Conservation (phyloP, 2,888 invertebrate genomes). For the Euphydryas editha region DNA sequence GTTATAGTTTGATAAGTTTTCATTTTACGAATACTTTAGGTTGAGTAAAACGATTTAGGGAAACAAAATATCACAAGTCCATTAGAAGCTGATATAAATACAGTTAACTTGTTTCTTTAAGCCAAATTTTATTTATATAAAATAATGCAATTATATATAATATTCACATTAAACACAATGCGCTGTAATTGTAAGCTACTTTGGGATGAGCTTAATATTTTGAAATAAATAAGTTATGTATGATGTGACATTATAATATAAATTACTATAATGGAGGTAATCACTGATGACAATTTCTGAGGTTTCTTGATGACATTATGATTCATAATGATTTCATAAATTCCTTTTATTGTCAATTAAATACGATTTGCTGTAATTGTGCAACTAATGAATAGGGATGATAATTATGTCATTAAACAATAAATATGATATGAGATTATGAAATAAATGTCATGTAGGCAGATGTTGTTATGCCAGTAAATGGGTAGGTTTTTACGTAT, state of each 20-base stretch:
- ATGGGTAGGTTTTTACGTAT: too few relatives aligned
- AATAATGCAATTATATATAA: neutral
- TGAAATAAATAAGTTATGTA: neutral
- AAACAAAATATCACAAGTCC: neutral
- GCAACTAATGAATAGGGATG: too few relatives aligned
- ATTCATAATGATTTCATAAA: too few relatives aligned
- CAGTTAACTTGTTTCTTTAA: neutral
- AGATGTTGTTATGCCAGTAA: neutral
- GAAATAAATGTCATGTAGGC: neutral
- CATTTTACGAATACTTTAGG: slow-evolving; percentile 16
- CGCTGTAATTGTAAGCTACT: neutral
- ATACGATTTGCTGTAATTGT: too few relatives aligned
- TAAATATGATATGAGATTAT: neutral
- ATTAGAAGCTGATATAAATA: slow-evolving; percentile 2
- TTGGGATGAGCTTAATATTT: neutral
- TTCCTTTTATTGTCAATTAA: too few relatives aligned
- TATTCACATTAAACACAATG: neutral
- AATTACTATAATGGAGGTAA: neutral
- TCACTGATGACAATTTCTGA: too few relatives aligned
- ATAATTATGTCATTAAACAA: too few relatives aligned
- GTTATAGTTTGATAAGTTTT: slow-evolving; percentile 21
- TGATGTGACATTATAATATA: neutral
- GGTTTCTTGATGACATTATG: too few relatives aligned
- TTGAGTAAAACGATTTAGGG: neutral
- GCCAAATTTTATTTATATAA: neutral